Base-by-base conservation (phyloP, 2,113 vertebrate genomes). In the Pelmatolapia mariae region DNA sequence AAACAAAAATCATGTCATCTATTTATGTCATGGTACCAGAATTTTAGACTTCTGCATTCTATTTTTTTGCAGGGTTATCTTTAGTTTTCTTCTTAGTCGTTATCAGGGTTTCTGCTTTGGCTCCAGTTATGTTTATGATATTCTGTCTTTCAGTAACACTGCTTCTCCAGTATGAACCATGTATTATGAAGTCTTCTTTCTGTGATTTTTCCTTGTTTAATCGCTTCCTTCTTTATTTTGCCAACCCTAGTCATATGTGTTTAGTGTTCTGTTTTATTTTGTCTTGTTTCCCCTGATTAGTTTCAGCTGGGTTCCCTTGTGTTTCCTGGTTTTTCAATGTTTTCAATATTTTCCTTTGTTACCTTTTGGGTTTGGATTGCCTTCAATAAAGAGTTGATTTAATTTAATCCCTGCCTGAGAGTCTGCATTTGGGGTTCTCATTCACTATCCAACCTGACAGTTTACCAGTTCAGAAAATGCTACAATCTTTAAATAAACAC, bases 231-330 rank as follows among this genome's bases (percentile, higher is more conserved):
- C 31, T 63, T 36, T 63, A 5, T 63, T 11, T 63, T 63, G 59
- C 18, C 0, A 63, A 36, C 59, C 59, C 31, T 0, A 2, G 10
- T 11, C 6, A 2, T 0, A 0, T 63, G 31, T 63, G 31, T 63
- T 36, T 19, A 5, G 2, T 63, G 59, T 36, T 63, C 59, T 19
- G 59, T 11, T 63, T 4, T 2, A 63, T 1, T 63, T 63, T 33
- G 29, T 19, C 4, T 63, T 63, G 16, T 36, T 63, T 63, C n/a
- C 59, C 59, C 59, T 63, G 18, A 63, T 36, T 33, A 63, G 31
- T 5, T 4, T 63, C 59, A 63, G 16, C 31, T 63, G 59, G 9
- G 59, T n/a, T 63, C 6, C 6, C 18, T 63, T 1, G 4, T n/a
- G 59, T 36, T 66, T 66, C 4, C 59, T 33, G 26, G 59, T 33